phyloP scores from a whole-genome alignment of 2,888 invertebrate genomes.

The Teleiodes luculella region DNA sequence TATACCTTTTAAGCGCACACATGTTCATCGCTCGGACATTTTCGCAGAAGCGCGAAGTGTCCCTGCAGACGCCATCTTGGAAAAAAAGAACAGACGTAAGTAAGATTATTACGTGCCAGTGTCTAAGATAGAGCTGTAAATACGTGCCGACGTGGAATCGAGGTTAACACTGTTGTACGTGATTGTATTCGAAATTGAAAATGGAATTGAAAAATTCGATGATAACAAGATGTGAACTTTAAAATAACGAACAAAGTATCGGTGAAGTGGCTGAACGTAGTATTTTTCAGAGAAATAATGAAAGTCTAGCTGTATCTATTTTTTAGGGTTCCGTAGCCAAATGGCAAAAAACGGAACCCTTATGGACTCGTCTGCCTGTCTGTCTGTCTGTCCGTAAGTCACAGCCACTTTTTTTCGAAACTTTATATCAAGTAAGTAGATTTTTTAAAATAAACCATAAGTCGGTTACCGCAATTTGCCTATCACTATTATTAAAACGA shows the following conservation, averaged over 20 bases:
- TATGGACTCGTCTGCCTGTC: too few species aligned
- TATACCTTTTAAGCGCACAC: constrained; percentile 90
- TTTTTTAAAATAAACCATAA: too few species aligned
- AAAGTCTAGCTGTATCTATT: too few species aligned
- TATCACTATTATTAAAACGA: too few species aligned
- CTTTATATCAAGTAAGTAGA: too few species aligned
- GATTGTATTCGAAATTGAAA: constrained; percentile 6
- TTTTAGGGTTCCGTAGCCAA: too few species aligned
- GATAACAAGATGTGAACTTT: not conserved
- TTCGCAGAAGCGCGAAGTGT: constrained; percentile 90
- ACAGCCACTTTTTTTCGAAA: too few species aligned
- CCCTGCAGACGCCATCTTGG: constrained; percentile 85
- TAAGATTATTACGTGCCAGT: constrained; percentile 7
- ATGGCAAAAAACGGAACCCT: too few species aligned
- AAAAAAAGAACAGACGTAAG: constrained; percentile 24
- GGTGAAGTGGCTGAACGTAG: not conserved
- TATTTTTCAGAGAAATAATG: too few species aligned
- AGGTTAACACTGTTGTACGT: constrained; percentile 15
- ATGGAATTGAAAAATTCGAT: constrained; percentile 3
- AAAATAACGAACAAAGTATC: not conserved
- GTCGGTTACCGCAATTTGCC: too few species aligned
- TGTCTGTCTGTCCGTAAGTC: too few species aligned
- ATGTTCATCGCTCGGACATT: constrained; percentile 93
- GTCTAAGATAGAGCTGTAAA: not conserved
- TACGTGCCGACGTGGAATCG: constrained; percentile 1